Evolutionary conservation across 2,888 invertebrate genomes (phyloP).

Genomic region (Silvanus unidentatus): DNA sequence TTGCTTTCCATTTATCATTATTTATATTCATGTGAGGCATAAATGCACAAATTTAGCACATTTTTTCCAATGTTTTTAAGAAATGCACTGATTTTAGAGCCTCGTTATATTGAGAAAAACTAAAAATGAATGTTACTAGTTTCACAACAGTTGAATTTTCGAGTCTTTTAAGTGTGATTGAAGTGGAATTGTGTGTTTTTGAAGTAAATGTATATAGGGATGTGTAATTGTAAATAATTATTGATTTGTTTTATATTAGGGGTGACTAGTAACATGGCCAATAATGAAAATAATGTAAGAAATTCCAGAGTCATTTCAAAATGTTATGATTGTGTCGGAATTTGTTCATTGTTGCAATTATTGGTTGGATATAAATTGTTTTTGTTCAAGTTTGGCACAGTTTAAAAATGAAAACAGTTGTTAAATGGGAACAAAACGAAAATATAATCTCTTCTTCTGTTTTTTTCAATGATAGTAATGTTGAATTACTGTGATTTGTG

Average conservation of each 20-base stretch:
- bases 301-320: no score
- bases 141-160: conserved; percentile 5
- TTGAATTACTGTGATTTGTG: conserved; percentile 33
- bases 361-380: conserved; percentile 16
- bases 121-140: conserved; percentile 22
- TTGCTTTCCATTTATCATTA: no score
- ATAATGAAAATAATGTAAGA: conserved; percentile 2
- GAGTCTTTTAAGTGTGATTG: conserved; percentile 17
- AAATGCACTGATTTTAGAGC: conserved; percentile 1
- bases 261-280: conserved; percentile 32
- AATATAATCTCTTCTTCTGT: no score
- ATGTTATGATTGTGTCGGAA: no score
- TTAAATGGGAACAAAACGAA: conserved; percentile 21
- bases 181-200: no score
- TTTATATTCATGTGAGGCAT: conserved; percentile 4
- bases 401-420: conserved; percentile 25
- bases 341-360: background rate
- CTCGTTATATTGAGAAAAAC: conserved; percentile 11
- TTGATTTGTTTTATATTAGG: conserved; percentile 8
- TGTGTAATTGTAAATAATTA: conserved; percentile 22
- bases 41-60: conserved; percentile 17
- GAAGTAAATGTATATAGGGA: conserved; percentile 19
- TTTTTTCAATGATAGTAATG: conserved; percentile 19
- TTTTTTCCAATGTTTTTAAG: conserved; percentile 9
- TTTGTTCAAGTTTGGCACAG: conserved; percentile 34